Evolutionary conservation across 2,888 invertebrate species (phyloP).

Genomic region (Campoletis raptor): DNA sequence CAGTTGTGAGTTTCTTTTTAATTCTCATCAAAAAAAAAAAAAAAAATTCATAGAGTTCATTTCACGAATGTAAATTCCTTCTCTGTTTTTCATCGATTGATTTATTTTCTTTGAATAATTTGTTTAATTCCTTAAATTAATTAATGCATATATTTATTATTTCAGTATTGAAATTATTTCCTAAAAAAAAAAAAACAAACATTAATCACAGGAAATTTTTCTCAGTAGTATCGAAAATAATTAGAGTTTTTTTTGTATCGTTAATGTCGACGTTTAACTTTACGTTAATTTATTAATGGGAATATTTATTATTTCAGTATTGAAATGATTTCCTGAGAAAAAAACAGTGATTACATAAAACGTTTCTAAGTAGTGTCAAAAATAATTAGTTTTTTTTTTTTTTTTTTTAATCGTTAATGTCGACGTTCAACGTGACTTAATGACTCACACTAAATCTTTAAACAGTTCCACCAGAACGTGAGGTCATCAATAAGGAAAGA

Average conservation of each 20-base stretch:
- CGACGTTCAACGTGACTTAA: not conserved
- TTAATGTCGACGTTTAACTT: not conserved
- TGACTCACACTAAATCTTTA: conserved; percentile 8
- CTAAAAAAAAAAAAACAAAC: too few relatives aligned
- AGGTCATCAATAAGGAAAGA: conserved; percentile 92
- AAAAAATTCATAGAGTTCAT: not conserved
- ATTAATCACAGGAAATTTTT: not conserved
- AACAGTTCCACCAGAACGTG: conserved; percentile 91
- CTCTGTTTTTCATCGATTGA: not conserved
- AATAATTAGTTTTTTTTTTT: not conserved
- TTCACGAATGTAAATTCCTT: not conserved
- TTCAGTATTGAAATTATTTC: too few relatives aligned
- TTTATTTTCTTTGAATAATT: not conserved
- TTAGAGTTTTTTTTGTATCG: not conserved
- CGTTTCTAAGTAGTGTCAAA: not conserved
- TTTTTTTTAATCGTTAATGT: not conserved
- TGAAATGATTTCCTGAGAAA: not conserved
- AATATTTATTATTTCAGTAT: not conserved
- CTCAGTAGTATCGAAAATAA: not conserved
- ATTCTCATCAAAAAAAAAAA: not conserved
- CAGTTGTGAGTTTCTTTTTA: conserved; percentile 88
- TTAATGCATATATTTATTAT: too few relatives aligned
- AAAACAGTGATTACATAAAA: not conserved
- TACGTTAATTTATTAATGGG: too few relatives aligned
- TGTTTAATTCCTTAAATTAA: too few relatives aligned